These are phyloP conservation scores for Spodoptera frugiperda DNA, from an alignment of 1,140 invertebrate genomes.

Conservation along the genomic window DNA sequence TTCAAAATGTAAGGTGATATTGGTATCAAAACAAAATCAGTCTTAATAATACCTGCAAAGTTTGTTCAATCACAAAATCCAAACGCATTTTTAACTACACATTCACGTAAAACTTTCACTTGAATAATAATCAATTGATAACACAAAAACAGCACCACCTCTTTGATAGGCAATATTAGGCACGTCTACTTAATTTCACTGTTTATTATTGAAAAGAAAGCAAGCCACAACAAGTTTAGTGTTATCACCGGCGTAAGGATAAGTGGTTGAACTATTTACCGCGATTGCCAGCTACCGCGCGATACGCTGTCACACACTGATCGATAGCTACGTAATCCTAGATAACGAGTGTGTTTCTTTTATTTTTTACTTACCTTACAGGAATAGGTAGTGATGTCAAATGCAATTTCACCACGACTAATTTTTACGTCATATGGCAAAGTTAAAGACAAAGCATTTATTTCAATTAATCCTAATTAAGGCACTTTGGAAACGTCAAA, in stretches of 20 bases:
- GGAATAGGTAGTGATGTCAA: background rate
- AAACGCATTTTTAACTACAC: background rate
- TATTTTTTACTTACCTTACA: background rate
- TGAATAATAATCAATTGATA: background rate
- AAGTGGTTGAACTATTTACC: background rate
- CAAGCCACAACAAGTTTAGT: background rate
- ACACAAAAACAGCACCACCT: background rate
- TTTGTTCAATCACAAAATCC: background rate
- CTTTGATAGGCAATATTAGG: background rate
- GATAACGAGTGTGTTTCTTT: slow-evolving; percentile 1
- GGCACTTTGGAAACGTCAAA: too few species aligned
- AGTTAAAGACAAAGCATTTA: too few species aligned
- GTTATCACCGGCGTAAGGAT: slow-evolving; percentile 1
- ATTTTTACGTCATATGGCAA: too few species aligned
- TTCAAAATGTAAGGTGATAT: too few species aligned
- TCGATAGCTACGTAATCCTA: slow-evolving; percentile 13
- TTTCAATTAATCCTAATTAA: too few species aligned
- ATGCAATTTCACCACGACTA: too few species aligned
- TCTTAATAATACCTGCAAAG: background rate
- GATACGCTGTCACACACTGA: background rate
- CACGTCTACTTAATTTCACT: background rate
- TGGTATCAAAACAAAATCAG: too few species aligned
- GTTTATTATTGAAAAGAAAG: background rate
- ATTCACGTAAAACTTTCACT: background rate
- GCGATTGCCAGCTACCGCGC: background rate